These are phyloP conservation scores for Colletes latitarsis DNA, from an alignment of 1,140 invertebrate genomes.

Conservation along the genomic window DNA sequence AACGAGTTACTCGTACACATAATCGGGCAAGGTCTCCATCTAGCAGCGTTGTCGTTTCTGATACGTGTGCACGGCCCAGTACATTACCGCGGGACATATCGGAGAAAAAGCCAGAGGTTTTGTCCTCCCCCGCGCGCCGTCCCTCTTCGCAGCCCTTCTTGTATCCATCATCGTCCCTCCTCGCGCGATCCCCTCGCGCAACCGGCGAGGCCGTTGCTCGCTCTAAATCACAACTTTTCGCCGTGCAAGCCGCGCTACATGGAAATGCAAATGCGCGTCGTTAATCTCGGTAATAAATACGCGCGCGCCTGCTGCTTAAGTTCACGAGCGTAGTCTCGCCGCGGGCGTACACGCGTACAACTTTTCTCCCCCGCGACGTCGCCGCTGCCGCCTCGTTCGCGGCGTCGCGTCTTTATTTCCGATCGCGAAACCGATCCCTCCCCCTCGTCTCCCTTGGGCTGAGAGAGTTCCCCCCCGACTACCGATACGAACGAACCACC, in stretches of 20 bases:
- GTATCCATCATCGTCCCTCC: not conserved
- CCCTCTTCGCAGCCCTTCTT: not conserved
- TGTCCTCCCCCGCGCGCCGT: not conserved
- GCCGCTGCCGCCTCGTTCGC: not conserved
- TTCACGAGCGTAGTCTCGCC: constrained; percentile 10
- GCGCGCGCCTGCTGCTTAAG: constrained; percentile 29
- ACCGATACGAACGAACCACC: too few relatives aligned
- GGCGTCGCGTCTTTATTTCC: constrained; percentile 31
- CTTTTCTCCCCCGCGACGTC: not conserved
- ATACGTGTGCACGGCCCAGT: constrained; percentile 10
- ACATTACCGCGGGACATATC: constrained; percentile 28
- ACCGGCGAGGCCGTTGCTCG: constrained; percentile 4
- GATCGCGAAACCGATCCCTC: not conserved
- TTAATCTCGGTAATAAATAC: constrained; percentile 62
- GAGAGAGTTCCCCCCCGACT: too few relatives aligned
- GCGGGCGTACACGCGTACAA: not conserved
- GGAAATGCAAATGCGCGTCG: constrained; percentile 55
- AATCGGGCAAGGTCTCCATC: not conserved
- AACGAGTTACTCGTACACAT: not conserved
- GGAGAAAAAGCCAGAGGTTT: not conserved
- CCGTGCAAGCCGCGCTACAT: constrained; percentile 22
- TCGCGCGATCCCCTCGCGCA: too few relatives aligned
- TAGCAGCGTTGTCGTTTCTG: constrained; percentile 7
- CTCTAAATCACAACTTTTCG: constrained; percentile 46
- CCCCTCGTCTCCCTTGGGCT: too few relatives aligned